Evolutionary conservation across 2,888 invertebrate species (phyloP).

Genomic region (Cinara cedri): DNA sequence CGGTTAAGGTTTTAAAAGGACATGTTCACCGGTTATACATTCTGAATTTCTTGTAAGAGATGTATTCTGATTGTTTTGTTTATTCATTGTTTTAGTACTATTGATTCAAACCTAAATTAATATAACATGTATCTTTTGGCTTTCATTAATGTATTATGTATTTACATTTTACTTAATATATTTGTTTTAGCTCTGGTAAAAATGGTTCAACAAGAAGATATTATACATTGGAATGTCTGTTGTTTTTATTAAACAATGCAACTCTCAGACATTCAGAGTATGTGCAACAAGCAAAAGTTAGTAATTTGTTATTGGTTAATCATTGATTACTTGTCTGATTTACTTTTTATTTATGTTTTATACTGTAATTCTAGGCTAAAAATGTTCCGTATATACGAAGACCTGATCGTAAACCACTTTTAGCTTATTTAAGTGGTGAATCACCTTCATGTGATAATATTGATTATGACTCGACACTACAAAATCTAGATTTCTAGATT

Average conservation of each 20-base stretch:
- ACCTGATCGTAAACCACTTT: constrained; percentile 93
- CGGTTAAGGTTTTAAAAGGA: too few species aligned
- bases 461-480: too few species aligned
- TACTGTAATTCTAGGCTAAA: constrained; percentile 71
- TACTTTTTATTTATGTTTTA: constrained; percentile 1
- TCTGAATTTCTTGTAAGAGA: too few species aligned
- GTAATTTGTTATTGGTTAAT: constrained; percentile 62
- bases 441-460: constrained; percentile 89
- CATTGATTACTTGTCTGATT: constrained; percentile 3
- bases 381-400: constrained; percentile 93
- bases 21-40: too few species aligned
- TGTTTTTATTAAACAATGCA: constrained; percentile 93
- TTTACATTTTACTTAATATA: constrained; percentile 3
- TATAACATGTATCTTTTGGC: background rate
- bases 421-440: constrained; percentile 95
- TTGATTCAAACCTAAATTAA: background rate
- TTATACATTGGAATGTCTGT: constrained; percentile 93
- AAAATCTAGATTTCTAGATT: too few species aligned
- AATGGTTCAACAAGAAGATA: constrained; percentile 93
- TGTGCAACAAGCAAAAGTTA: constrained; percentile 94
- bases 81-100: background rate
- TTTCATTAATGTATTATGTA: too few species aligned
- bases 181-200: constrained; percentile 78
- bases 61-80: background rate
- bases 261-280: constrained; percentile 92